A percentile compares a stretch with the other conserved stretches of the same genome.
These are phyloP conservation scores for Lottia scabra DNA, from an alignment of 2,888 invertebrate genomes.

Conservation along the genomic window DNA sequence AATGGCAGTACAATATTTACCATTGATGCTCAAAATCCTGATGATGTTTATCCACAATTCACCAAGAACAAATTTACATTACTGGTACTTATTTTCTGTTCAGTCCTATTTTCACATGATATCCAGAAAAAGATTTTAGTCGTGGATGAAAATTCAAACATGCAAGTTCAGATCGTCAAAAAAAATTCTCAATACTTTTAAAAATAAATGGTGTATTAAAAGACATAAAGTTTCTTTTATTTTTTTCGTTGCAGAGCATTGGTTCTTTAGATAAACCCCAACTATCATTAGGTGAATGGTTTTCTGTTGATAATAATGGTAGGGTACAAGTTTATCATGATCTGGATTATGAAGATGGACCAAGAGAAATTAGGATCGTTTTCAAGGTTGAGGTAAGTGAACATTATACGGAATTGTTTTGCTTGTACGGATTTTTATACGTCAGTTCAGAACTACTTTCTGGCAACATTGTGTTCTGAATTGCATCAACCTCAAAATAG, in stretches of 20 bases:
- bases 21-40: constrained; percentile 22
- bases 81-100: constrained; percentile 7
- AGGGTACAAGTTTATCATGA: constrained; percentile 17
- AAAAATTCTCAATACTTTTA: too few relatives aligned
- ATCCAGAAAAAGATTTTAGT: too few relatives aligned
- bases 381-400: constrained; percentile 26
- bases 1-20: constrained; percentile 13
- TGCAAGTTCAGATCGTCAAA: too few relatives aligned
- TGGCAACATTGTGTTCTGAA: too few relatives aligned
- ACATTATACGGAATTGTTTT: too few relatives aligned
- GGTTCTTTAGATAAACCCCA: not conserved
- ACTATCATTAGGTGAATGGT: not conserved
- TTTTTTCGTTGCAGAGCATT: not conserved
- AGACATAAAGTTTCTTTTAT: too few relatives aligned
- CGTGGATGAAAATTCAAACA: too few relatives aligned
- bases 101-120: too few relatives aligned
- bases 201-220: too few relatives aligned
- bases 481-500: too few relatives aligned
- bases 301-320: constrained; percentile 18
- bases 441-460: too few relatives aligned
- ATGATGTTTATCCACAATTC: constrained; percentile 15
- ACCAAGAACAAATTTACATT: constrained; percentile 11
- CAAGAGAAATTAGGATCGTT: constrained; percentile 22
- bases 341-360: constrained; percentile 33
- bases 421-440: too few relatives aligned